Evolutionary conservation across 2,888 invertebrate species (phyloP), one percentile per base, ranked within the genome.

Genomic region (Spialia ferax): DNA sequence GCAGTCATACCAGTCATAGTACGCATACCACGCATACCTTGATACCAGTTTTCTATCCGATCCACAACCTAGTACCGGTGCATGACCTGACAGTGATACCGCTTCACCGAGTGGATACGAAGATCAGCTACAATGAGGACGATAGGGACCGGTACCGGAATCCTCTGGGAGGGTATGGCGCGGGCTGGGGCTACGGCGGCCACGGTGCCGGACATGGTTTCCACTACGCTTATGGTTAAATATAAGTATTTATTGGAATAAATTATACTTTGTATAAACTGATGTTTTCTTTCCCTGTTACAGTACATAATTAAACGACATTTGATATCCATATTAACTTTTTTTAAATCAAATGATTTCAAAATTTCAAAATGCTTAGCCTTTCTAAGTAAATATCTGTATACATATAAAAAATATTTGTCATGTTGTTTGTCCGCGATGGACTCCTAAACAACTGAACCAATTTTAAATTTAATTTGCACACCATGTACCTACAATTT

Each of bases 141-240:
- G 79, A 83, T 4, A 85, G 87, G 23, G 79, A 84, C 29, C 77
- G 78, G 35, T 89, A 81, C 65, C 78, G 91, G 56, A 88, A 84
- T 1, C 88, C 88, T 38, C 84, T 87, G 65, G 93, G 93, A 0
- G 93, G 93, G 2, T 91, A 84, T 55, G 93, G 93, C 0, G 82
- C 82, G 0, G 91, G 91, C 0, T 76, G 91, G 70, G 83, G 83
- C 23, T 90, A 86, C 18, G 93, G 93, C 0, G 93, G 93, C 0
- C 91, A 91, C 11, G 93, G 93, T 0, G 86, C 91, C 0, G 93
- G 93, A 0, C 93, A 93, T 60, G 93, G 93, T 0, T 92, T 86
- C 56, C 77, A 79, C 74, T 91, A 90, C 71, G 79, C 88, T 32
- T 89, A 87, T 70, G 89, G 90, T 68, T 85, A 74, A 57, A 11